Conservation (phyloP, 2,888 invertebrate genomes). For the Philonicus albiceps region DNA sequence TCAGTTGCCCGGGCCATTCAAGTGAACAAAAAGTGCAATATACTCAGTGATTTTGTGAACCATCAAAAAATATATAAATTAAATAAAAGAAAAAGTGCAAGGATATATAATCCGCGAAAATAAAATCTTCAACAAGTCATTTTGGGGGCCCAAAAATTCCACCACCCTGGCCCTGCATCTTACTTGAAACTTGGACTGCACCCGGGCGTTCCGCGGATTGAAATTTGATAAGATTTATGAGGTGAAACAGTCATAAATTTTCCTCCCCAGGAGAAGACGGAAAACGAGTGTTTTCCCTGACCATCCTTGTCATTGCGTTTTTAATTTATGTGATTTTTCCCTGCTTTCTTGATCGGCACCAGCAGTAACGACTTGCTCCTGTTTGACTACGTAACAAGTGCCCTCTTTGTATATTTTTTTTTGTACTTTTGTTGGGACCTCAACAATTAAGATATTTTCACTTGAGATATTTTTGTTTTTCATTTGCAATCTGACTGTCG, state of each 20-base stretch:
- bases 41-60: conserved; percentile 10
- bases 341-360: not conserved
- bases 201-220: not conserved
- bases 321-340: conserved; percentile 46
- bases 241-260: conserved; percentile 51
- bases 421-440: not conserved
- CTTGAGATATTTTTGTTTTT: not conserved
- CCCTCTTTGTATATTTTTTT: not conserved
- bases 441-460: not conserved
- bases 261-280: not conserved
- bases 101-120: not conserved
- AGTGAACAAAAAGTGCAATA: conserved; percentile 6
- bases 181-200: conserved; percentile 20
- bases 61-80: not conserved
- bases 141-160: not conserved
- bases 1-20: not conserved
- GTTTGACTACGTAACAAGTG: conserved; percentile 14
- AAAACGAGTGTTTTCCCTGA: conserved; percentile 24
- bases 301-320: conserved; percentile 41
- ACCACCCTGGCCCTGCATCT: not conserved
- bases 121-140: conserved; percentile 9
- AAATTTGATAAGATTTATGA: conserved; percentile 51
- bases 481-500: not conserved
- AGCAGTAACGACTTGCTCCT: not conserved
- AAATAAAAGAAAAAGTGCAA: not conserved